A percentile compares a stretch with the other conserved stretches of the same genome.
Conservation (phyloP, 2,888 invertebrate genomes). For the Nymphalis urticae region DNA sequence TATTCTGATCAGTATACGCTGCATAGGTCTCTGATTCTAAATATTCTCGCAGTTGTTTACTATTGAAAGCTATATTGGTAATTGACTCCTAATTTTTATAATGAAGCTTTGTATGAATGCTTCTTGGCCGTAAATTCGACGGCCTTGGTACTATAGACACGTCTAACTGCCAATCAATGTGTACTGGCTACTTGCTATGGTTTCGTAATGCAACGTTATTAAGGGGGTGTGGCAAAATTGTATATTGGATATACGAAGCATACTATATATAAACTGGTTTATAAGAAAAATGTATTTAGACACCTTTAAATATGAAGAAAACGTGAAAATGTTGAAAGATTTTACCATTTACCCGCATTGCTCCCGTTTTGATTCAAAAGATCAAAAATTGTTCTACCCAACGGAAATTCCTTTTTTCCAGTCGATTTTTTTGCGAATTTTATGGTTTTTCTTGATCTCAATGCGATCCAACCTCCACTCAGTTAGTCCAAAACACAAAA, state of each 20-base stretch:
- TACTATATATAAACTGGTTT: not conserved
- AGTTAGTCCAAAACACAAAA: no score
- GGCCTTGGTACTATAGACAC: conserved; percentile 20
- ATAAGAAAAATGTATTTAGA: not conserved
- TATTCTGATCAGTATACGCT: conserved; percentile 14
- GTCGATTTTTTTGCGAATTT: no score
- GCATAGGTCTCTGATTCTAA: conserved; percentile 24
- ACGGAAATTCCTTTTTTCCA: no score
- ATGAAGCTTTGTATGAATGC: conserved; percentile 17
- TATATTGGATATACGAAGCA: conserved; percentile 20
- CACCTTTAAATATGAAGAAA: no score
- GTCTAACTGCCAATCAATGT: conserved; percentile 22
- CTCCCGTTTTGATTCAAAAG: no score
- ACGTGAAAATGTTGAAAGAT: no score
- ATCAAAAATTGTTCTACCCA: no score
- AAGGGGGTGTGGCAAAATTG: conserved; percentile 30
- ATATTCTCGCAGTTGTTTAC: conserved; percentile 30
- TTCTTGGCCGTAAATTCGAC: conserved; percentile 7
- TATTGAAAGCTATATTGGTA: conserved; percentile 28
- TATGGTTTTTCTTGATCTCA: no score
- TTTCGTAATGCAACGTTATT: conserved; percentile 27
- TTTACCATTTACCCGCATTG: no score
- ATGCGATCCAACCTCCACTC: no score
- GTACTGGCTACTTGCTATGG: conserved; percentile 29
- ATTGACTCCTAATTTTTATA: conserved; percentile 20